These are phyloP conservation scores for Psilopogon haemacephalus DNA, from an alignment of 2,113 vertebrate species.

Conservation along the genomic window DNA sequence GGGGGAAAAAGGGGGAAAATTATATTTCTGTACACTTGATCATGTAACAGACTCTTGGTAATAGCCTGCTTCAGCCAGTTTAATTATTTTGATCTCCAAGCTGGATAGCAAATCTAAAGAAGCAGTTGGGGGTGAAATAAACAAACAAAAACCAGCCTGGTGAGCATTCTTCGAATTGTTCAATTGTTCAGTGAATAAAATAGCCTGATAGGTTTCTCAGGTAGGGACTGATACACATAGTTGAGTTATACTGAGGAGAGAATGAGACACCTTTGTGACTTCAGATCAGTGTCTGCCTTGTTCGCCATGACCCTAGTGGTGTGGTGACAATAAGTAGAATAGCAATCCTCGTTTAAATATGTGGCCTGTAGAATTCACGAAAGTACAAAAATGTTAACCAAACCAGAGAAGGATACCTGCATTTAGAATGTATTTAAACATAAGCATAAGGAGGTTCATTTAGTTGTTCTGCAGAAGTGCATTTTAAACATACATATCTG, in stretches of 20 bases:
- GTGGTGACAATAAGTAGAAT: background rate
- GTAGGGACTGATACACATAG: background rate
- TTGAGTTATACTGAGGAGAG: background rate
- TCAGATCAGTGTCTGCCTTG: background rate
- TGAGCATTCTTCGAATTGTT: background rate
- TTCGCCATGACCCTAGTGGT: background rate
- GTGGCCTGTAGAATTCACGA: background rate
- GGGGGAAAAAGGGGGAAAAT: background rate
- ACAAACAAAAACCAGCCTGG: background rate
- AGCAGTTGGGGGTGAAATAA: background rate
- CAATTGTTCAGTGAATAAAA: background rate
- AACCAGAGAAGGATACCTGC: background rate
- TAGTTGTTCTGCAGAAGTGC: background rate
- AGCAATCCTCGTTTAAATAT: background rate
- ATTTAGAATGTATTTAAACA: background rate
- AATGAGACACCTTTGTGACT: background rate
- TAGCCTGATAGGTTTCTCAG: background rate
- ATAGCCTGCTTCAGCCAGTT: background rate
- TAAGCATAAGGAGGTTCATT: background rate
- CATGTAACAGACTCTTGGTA: background rate
- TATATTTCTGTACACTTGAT: background rate
- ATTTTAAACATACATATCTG: background rate
- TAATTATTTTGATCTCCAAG: background rate
- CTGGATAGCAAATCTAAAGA: background rate
- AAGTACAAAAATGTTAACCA: background rate